Base-by-base conservation (phyloP, 2,888 invertebrate species). In the Lasioglossum oenotherae region DNA sequence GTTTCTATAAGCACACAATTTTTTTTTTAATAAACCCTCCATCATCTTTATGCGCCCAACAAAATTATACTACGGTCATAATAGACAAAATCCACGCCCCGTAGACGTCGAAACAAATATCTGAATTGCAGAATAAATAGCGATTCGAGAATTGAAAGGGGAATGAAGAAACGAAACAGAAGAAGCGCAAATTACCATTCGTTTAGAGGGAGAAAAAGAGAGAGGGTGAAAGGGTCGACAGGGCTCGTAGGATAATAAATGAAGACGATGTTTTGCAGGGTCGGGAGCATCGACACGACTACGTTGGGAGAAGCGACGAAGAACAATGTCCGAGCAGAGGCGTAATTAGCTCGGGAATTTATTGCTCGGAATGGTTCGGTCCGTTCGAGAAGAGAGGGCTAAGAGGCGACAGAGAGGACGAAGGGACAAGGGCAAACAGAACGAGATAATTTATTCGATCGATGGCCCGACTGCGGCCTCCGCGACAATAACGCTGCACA, bases 361-460 rank as follows among this genome's bases (percentile, higher is more conserved):
- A 85, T 85, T 72, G 74, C 27, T 23, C 14, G 44, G 31, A 44
- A 84, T 49, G 14, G 46, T 8, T 69, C 69, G 69, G 19, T 35
- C 38, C 38, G 38, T 19, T 8, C 23, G 19, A 23, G 38, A 35
- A 35, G 38, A 23, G 23, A 69, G 69, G 69, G 19, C n/a, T 49
- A 46, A 27, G 73, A 41, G 60, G 44, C 5, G 49, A 23, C 38
- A 8, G 46, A 16, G 38, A 16, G 76, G 19, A 46, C 35, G 27
- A 44, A 31, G 71, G 10, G 80, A 44, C 74, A 49, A 44, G 41
- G 14, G 44, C 76, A 85, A 80, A 85, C 85, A 71, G 85, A 74
- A 78, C 41, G 60, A 35, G 74, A 85, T 85, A 85, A 85, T 85
- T 85, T 85, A 85, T 85, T 85, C 85, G 69, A 41, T 64, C 69